Conservation (phyloP, 1,140 invertebrate species). For the Pseudomyrmex pallidus region DNA sequence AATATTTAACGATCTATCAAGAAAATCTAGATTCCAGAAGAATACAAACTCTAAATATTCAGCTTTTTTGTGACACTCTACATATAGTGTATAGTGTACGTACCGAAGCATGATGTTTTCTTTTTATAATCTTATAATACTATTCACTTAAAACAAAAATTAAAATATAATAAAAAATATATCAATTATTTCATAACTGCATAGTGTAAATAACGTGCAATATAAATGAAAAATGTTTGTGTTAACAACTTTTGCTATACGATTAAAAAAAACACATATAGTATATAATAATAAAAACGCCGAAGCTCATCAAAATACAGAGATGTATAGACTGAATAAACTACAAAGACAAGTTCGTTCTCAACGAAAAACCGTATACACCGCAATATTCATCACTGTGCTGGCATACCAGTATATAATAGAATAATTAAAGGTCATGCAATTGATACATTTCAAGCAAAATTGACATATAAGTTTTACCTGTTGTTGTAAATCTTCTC, state of each 20-base stretch:
- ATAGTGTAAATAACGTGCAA: constrained; percentile 43
- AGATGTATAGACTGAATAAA: constrained; percentile 56
- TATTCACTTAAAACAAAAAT: background rate
- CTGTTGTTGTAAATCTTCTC: constrained; percentile 90
- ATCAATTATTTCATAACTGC: constrained; percentile 10
- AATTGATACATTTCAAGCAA: constrained; percentile 64
- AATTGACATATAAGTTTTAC: constrained; percentile 82
- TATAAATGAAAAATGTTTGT: constrained; percentile 14
- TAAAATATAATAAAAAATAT: constrained; percentile 2
- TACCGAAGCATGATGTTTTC: constrained; percentile 1
- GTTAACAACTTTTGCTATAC: constrained; percentile 38
- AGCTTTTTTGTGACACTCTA: constrained; percentile 29
- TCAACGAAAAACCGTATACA: constrained; percentile 68
- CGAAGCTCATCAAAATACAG: constrained; percentile 61
- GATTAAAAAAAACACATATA: constrained; percentile 10
- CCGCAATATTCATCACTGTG: constrained; percentile 67
- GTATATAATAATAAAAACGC: constrained; percentile 35
- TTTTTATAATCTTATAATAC: background rate
- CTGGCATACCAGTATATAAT: constrained; percentile 69
- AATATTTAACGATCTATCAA: constrained; percentile 5
- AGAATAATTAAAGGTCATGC: constrained; percentile 76
- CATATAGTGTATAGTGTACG: background rate
- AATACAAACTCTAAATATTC: background rate
- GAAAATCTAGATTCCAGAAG: background rate
- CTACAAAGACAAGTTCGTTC: constrained; percentile 64